phyloP scores from a whole-genome alignment of 1,140 invertebrate genomes.

The Lasioglossum baleicum region DNA sequence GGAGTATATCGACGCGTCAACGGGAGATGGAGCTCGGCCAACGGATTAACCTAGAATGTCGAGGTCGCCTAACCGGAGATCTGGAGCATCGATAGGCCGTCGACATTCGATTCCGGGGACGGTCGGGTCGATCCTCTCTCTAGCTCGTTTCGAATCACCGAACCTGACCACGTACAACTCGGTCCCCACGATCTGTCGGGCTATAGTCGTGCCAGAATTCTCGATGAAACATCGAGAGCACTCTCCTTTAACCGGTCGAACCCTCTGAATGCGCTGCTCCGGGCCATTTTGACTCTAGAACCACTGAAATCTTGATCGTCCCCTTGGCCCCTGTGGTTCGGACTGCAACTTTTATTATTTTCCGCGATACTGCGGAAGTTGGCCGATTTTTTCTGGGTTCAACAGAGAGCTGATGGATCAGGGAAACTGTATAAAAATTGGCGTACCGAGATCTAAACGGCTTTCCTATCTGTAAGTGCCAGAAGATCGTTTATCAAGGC shows the following conservation, averaged over 20 bases:
- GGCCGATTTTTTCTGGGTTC: too few species aligned
- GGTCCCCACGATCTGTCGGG: background rate
- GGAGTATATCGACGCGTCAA: constrained; percentile 40
- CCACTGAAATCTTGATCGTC: too few species aligned
- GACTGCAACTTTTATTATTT: too few species aligned
- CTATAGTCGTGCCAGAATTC: background rate
- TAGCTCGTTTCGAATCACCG: background rate
- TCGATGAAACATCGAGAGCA: background rate
- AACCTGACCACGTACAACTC: background rate
- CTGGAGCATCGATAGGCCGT: constrained; percentile 59
- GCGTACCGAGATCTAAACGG: too few species aligned
- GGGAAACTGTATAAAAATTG: too few species aligned
- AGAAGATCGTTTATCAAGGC: too few species aligned
- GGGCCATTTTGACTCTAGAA: too few species aligned
- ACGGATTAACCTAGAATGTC: constrained; percentile 59
- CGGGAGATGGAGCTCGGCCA: constrained; percentile 52
- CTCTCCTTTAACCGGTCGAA: background rate
- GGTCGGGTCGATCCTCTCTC: background rate
- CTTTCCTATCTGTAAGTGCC: too few species aligned
- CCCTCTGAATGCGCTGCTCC: too few species aligned
- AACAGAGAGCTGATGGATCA: too few species aligned
- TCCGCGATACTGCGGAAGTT: too few species aligned
- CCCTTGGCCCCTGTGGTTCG: too few species aligned
- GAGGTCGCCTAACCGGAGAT: constrained; percentile 52
- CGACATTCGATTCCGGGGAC: constrained; percentile 42